Percentiles rank a stretch among this genome's conserved stretches.
Evolutionary conservation across 2,113 vertebrate genomes (phyloP).

Genomic region (Conger conger): DNA sequence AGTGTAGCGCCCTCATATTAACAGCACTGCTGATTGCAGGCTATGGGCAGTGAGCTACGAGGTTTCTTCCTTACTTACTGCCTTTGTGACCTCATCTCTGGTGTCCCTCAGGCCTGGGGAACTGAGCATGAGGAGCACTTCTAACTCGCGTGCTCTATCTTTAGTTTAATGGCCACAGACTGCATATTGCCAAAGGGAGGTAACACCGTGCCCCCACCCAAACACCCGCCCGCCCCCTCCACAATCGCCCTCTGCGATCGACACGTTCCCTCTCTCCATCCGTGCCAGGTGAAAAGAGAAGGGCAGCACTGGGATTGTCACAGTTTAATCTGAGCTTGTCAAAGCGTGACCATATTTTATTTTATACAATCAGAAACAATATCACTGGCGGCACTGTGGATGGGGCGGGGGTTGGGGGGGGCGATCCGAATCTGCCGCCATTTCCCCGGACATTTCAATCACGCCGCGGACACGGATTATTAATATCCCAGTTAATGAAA

Average conservation of each 20-base stretch:
- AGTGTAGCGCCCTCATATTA: background rate
- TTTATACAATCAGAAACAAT: constrained; percentile 48
- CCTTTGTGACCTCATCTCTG: background rate
- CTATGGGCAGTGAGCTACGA: background rate
- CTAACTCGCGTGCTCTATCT: background rate
- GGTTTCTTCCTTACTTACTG: background rate
- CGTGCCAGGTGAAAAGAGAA: constrained; percentile 13
- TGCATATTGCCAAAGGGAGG: background rate
- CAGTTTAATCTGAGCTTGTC: constrained; percentile 55
- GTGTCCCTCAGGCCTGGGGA: background rate
- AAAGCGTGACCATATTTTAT: constrained; percentile 56
- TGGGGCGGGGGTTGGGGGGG: constrained; percentile 33
- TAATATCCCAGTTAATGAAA: constrained; percentile 61
- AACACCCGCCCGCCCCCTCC: constrained; percentile 27
- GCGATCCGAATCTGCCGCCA: constrained; percentile 43
- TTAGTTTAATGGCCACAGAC: background rate
- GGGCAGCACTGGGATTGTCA: constrained; percentile 31
- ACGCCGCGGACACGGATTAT: constrained; percentile 40
- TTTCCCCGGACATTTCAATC: constrained; percentile 59
- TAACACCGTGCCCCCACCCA: constrained; percentile 21
- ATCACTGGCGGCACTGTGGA: constrained; percentile 32
- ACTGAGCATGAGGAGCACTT: background rate
- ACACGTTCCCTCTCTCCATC: background rate
- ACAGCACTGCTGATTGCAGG: background rate
- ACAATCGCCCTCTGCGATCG: background rate